Conservation (phyloP, 2,113 vertebrate species). For the Mormyrus iriodes region DNA sequence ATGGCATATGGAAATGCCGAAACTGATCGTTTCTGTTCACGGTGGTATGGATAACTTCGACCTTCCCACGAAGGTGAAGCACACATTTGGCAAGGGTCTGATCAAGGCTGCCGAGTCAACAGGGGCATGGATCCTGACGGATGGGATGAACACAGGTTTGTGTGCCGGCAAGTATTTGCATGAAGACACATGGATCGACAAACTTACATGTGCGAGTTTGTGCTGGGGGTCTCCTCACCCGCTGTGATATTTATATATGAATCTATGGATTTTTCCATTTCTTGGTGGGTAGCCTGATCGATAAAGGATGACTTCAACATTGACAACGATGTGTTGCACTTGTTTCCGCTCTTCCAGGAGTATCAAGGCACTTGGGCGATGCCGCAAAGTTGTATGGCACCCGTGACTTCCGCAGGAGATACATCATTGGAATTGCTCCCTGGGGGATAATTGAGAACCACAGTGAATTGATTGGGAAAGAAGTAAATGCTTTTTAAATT, state of each 20-base stretch:
- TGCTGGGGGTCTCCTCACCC: not conserved
- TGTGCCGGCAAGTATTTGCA: not conserved
- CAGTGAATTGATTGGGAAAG: constrained; percentile 80
- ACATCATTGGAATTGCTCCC: constrained; percentile 79
- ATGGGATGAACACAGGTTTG: constrained; percentile 85
- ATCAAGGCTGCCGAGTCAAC: constrained; percentile 84
- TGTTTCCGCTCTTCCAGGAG: constrained; percentile 59
- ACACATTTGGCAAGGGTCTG: constrained; percentile 83
- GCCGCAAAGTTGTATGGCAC: constrained; percentile 77
- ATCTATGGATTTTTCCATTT: constrained; percentile 13
- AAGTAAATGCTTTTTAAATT: constrained; percentile 63
- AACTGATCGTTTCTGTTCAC: constrained; percentile 84
- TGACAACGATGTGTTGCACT: not conserved
- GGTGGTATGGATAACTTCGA: constrained; percentile 83
- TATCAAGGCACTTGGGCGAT: constrained; percentile 85
- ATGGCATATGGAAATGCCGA: constrained; percentile 94
- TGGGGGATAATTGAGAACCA: constrained; percentile 95
- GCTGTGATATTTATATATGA: not conserved
- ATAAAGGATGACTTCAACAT: not conserved
- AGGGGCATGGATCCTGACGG: constrained; percentile 90
- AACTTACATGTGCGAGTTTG: not conserved
- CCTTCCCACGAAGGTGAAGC: constrained; percentile 72
- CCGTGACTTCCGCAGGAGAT: constrained; percentile 77
- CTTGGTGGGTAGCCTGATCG: not conserved
- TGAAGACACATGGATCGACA: not conserved